Evolutionary conservation across 2,113 vertebrate species (phyloP), one percentile per base, ranked within the genome.

Genomic region (Leiothrix lutea): DNA sequence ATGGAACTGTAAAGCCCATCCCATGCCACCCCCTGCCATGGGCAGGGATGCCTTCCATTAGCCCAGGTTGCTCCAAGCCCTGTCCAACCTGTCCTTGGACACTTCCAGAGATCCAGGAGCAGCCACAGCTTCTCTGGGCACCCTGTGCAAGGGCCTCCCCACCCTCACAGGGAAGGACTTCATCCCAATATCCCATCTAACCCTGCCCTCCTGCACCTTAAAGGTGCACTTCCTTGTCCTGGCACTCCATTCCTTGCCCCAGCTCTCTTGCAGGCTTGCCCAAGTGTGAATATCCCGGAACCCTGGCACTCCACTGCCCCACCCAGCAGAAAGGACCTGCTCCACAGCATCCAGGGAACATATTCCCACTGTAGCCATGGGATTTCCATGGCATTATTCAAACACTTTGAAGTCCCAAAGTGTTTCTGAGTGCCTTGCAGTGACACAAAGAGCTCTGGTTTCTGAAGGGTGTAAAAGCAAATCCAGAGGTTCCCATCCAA

Each of bases 11-110:
- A 29, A 45, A 40, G 7, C 4, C 3, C 25, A 44, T 8, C 36
- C 7, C 2, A 12, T n/a, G 0, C 58, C 53, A 36, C 7, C 3
- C 18, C 8, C 33, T 51, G 36, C 38, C n/a, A 17, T 3, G 38
- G 23, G 12, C 51, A 74, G 51, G 15, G 38, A 74, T 60, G 17
- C 19, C 8, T 66, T 0, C 53, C 10, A 14, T 38, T 3, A 0
- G 0, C 23, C 28, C 60, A 45, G 23, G 11, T 0, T 17, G 23
- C 26, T 58, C 33, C 36, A 31, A 71, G 17, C 11, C 16, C 40
- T 0, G 0, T 79, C 74, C 74, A 72, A 0, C 11, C 50, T 44
- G 75, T 12, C 36, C 36, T 80, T 13, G 57, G 57, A 15, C 66
- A 48, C 17, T 56, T 0, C 29, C 85, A 80, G 65, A 40, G 13